phyloP scores from a whole-genome alignment of 2,888 invertebrate genomes.

The Nebria salina region DNA sequence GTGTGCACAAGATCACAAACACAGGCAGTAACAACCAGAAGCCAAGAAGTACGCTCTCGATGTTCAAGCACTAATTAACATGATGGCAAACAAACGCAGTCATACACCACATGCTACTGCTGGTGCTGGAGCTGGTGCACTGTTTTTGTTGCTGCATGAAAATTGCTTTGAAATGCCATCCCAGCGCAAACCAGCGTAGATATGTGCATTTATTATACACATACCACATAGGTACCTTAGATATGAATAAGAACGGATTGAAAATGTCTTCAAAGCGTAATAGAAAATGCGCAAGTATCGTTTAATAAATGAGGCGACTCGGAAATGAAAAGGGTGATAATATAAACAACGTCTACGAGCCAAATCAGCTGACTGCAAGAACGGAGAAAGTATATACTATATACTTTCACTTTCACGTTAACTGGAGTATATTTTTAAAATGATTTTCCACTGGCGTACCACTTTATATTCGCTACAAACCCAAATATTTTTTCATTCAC shows the following conservation, averaged over 20 bases:
- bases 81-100: conserved; percentile 33
- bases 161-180: background rate
- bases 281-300: too few species aligned
- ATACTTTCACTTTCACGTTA: conserved; percentile 39
- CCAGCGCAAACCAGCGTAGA: background rate
- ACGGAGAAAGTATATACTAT: conserved; percentile 29
- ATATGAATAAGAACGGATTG: too few species aligned
- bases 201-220: background rate
- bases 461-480: background rate
- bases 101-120: background rate
- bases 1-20: background rate
- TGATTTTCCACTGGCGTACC: conserved; percentile 34
- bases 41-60: conserved; percentile 14
- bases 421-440: conserved; percentile 44
- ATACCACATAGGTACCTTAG: background rate
- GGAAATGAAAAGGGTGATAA: background rate
- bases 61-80: conserved; percentile 33
- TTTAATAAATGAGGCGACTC: background rate
- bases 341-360: background rate
- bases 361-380: conserved; percentile 37
- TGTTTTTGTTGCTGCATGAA: background rate
- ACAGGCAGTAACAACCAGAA: background rate
- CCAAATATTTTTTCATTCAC: background rate
- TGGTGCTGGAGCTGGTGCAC: background rate
- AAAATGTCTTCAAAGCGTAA: too few species aligned